Evolutionary conservation across 2,797 vertebrate species (phyloP).

Genomic region (Dermochelys coriacea): DNA sequence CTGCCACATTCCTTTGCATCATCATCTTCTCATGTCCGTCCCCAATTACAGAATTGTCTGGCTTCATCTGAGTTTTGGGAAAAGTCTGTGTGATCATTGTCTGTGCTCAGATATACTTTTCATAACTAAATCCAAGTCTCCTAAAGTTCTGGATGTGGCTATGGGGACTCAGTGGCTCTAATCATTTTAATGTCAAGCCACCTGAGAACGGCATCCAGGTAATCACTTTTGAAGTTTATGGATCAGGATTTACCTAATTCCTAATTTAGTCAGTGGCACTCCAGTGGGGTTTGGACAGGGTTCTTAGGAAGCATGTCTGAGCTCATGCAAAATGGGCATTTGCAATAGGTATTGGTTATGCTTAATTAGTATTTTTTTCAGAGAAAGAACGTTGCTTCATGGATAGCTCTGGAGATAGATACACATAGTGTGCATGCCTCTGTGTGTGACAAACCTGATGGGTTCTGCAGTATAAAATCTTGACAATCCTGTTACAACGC

Average conservation of each 20-base stretch:
- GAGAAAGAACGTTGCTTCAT: not conserved
- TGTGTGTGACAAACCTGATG: not conserved
- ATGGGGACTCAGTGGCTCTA: not conserved
- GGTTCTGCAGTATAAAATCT: not conserved
- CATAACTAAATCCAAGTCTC: not conserved
- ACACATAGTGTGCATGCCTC: not conserved
- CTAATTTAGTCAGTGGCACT: not conserved
- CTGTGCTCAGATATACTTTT: not conserved
- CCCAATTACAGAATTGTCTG: not conserved
- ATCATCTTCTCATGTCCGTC: not conserved
- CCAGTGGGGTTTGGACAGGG: not conserved
- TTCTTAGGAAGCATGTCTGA: not conserved
- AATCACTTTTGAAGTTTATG: not conserved
- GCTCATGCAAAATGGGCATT: not conserved
- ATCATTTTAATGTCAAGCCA: not conserved
- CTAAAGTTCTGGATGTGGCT: not conserved
- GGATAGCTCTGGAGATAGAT: not conserved
- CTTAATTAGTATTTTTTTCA: not conserved
- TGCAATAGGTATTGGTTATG: not conserved
- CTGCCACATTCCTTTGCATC: not conserved
- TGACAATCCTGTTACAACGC: not conserved
- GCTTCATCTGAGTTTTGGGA: not conserved
- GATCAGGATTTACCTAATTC: not conserved
- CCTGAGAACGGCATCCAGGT: not conserved
- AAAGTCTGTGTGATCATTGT: not conserved